These are phyloP conservation scores for Enoplosus armatus DNA, from an alignment of 2,797 vertebrate genomes.

Conservation along the genomic window DNA sequence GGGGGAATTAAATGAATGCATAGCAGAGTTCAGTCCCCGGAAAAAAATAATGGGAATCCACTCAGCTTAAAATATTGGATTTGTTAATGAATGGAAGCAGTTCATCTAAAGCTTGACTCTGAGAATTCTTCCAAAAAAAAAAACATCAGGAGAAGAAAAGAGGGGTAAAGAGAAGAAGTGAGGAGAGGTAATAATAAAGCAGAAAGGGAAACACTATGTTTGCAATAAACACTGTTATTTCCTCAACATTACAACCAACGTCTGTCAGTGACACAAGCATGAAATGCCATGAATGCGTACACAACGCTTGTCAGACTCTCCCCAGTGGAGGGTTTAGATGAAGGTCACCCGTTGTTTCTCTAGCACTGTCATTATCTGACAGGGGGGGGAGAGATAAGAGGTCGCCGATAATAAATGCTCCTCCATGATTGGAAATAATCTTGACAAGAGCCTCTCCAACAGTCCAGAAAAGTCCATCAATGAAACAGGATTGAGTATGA, in stretches of 20 bases:
- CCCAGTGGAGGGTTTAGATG: conserved; percentile 44
- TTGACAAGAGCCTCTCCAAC: conserved; percentile 70
- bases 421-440: conserved; percentile 73
- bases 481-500: conserved; percentile 54
- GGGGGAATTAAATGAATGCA: conserved; percentile 79
- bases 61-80: conserved; percentile 69
- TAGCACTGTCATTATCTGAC: conserved; percentile 69
- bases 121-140: conserved; percentile 45
- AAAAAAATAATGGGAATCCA: conserved; percentile 75
- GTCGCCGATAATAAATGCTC: conserved; percentile 67
- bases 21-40: conserved; percentile 70
- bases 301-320: conserved; percentile 27
- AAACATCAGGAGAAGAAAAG: conserved; percentile 16
- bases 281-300: conserved; percentile 21
- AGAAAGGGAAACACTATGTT: background rate
- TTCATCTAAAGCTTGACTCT: conserved; percentile 60
- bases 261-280: conserved; percentile 25
- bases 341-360: conserved; percentile 73
- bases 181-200: conserved; percentile 2
- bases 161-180: background rate
- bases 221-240: conserved; percentile 40
- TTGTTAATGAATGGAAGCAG: conserved; percentile 71
- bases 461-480: conserved; percentile 50
- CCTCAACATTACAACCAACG: conserved; percentile 11
- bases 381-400: conserved; percentile 64